Base-by-base conservation (phyloP, 2,797 vertebrate genomes). In the Pterois miles region DNA sequence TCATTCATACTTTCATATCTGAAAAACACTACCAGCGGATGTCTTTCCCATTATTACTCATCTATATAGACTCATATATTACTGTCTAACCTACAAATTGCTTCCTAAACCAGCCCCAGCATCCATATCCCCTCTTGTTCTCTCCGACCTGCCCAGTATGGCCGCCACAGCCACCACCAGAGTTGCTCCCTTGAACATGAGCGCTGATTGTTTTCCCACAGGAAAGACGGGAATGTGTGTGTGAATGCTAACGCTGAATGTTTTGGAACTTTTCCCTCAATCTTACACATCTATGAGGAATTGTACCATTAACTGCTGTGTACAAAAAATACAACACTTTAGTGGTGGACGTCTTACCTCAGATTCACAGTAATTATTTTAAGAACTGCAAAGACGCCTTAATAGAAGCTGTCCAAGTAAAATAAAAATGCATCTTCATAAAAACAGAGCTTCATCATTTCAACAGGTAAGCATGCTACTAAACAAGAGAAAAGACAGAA, bases 181-280 rank as follows among this genome's bases (percentile, higher is more conserved):
- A 58, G 33, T 54, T 76, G 22, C 91, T 95, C 95, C 93, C 95
- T 90, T 87, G 94, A 95, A 91, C 87, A 85, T 71, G 87, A 93
- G 95, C 62, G 92, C 89, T 88, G 94, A 92, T 53, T 90, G 93
- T 95, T 95, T 97, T 97, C 96, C 95, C 96, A 96, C 95, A 96
- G 95, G 95, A 96, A 96, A 96, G 80, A 60, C 20, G 2, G 20
- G 38, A 76, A 73, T 57, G 60, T 59, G 56, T 54, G 73, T 53
- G 59, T 73, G 63, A 56, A 53, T 23, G 7, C 29, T 34, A 76
- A 81, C 8, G 23, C 64, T 60, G 34, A n/a, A 38, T 77, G 31
- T 86, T 73, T 29, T 67, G 65, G 93, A 80, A 84, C 29, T 23
- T 72, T 77, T 6, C 57, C 60, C 68, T 78, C 23, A 52, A 78